phyloP scores from a whole-genome alignment of 2,888 invertebrate species.

The Acanthosepion pharaonis region DNA sequence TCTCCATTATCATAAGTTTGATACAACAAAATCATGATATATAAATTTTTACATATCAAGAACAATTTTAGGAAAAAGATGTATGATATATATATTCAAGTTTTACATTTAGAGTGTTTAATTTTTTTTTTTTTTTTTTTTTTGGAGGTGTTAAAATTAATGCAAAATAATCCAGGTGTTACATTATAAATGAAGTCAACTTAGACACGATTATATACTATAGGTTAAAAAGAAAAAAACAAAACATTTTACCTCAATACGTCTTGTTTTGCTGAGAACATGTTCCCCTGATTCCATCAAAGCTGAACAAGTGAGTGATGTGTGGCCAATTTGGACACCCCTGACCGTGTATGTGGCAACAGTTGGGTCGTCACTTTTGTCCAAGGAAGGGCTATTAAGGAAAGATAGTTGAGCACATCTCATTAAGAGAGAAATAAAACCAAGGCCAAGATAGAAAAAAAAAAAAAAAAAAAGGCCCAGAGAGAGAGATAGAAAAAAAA shows the following conservation, averaged over 20 bases:
- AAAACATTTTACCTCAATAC: conserved; percentile 63
- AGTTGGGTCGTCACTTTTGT: conserved; percentile 24
- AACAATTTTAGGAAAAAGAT: no score
- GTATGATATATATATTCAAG: no score
- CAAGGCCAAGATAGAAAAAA: no score
- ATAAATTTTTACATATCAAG: no score
- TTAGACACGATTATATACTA: no score
- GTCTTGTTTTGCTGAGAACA: conserved; percentile 66
- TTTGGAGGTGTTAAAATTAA: no score
- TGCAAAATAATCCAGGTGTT: no score
- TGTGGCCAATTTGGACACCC: conserved; percentile 71
- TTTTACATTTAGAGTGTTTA: no score
- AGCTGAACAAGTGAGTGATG: conserved; percentile 68
- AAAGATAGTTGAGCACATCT: not conserved
- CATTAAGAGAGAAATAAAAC: not conserved
- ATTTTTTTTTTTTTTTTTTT: no score
- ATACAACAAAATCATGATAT: no score
- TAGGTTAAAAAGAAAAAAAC: not conserved
- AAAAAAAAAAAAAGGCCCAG: not conserved
- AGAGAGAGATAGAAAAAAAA: not conserved
- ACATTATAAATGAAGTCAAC: no score
- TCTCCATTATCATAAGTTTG: no score
- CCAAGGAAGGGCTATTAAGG: not conserved
- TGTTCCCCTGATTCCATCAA: conserved; percentile 60
- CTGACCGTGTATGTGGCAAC: conserved; percentile 63